phyloP scores from a whole-genome alignment of 2,113 vertebrate genomes.

The Gnathochromis pfefferi region DNA sequence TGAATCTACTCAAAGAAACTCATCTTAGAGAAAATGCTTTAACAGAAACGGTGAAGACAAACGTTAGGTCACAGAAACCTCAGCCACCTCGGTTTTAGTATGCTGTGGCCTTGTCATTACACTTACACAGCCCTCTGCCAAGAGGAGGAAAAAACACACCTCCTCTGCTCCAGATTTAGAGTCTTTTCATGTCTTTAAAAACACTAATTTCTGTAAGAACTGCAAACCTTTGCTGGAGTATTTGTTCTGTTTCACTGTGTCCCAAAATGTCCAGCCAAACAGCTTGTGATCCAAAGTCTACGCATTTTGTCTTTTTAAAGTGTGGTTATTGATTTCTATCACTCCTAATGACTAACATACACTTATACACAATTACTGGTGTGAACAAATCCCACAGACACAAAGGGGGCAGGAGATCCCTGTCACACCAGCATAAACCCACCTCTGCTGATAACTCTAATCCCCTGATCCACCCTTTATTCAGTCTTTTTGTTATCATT shows the following conservation, averaged over 20 bases:
- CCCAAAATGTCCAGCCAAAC: neutral
- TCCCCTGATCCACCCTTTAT: neutral
- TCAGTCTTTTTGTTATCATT: neutral
- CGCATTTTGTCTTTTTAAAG: neutral
- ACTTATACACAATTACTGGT: neutral
- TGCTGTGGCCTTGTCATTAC: conserved; percentile 12
- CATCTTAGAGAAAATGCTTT: neutral
- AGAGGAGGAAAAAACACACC: neutral
- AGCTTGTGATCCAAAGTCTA: neutral
- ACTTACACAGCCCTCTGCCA: neutral
- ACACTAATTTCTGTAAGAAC: neutral
- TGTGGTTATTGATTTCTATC: neutral
- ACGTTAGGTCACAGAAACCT: neutral
- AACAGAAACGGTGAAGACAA: neutral
- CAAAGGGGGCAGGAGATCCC: neutral
- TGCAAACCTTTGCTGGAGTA: neutral
- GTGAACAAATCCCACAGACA: neutral
- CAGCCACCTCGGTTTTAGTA: neutral
- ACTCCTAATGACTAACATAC: neutral
- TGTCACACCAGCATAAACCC: neutral
- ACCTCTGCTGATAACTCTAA: neutral
- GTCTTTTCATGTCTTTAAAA: neutral
- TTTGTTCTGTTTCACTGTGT: neutral
- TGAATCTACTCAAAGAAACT: neutral
- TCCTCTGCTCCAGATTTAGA: neutral